Base-by-base conservation (phyloP, 2,797 vertebrate species). In the Lacerta viridis region DNA sequence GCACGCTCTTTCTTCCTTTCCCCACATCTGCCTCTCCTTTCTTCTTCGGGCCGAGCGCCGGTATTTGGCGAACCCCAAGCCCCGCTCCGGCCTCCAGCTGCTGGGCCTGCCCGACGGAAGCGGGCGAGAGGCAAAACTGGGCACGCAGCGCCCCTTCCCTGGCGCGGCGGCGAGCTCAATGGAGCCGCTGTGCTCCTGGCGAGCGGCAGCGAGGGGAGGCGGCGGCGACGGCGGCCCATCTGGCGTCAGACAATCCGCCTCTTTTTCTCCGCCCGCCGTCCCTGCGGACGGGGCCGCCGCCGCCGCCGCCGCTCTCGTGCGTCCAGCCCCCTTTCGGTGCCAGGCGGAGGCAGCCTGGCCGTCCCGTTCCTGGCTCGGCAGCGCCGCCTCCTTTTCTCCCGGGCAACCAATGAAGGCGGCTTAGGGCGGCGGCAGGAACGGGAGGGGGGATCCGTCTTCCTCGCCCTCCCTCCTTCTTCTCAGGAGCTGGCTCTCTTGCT, bases 291-390 rank as follows among this genome's bases (percentile, higher is more conserved):
- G 33, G 76, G 76, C 61, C 84, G 29, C 20, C 50, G 69, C 46
- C 2, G 18, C 10, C 25, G 29, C 55, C 69, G 43, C 17, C 20
- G 80, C 74, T 4, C 7, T 59, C 69, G 13, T 13, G 17, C 23
- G 78, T 36, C n/a, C 43, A 13, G 1, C 68, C 78, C 50, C 78
- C 79, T 1, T 59, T 18, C 55, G 71, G 86, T 83, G 87, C 87
- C 87, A 83, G 87, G 68, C 72, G 87, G 71, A 82, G 87, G 80
- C 80, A 33, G 86, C 39, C 74, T 59, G 33, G 15, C 25, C 84
- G 59, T 17, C 43, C 77, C n/a, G 76, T 36, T 20, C 55, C 10
- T 15, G 1, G 68, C 27, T 46, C 41, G 13, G 27, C 23, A 2
- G 80, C 46, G 1, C 72, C 81, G 13, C 80, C 87, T n/a, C 81